Evolutionary conservation across 2,888 invertebrate species (phyloP), one percentile per base, ranked within the genome.

Genomic region (Drosophila longiperda): DNA sequence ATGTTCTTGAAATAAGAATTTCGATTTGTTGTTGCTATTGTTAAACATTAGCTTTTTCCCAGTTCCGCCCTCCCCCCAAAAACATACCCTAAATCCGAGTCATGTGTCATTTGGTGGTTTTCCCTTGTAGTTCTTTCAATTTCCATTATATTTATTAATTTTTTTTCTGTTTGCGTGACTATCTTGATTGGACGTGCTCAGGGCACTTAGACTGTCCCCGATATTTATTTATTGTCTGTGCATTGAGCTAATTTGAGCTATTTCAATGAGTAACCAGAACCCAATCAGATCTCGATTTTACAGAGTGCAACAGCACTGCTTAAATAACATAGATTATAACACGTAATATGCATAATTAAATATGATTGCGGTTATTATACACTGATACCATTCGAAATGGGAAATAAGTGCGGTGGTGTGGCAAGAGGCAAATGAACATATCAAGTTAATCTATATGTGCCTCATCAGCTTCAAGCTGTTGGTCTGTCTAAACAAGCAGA

Each of bases 171-270:
- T 68, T 64, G 72, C 71, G 66, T 74, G 75, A 66, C 84, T 78
- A 59, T 78, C 70, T 61, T 64, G 48, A 59, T 38, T 36, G 61
- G 50, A 78, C 68, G 73, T 55, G 69, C n/a, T 83, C 69, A 72
- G 34, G 62, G 62, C 61, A 72, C 73, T 76, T 68, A 69, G 68
- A 59, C 63, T 62, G 59, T 42, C 34, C 66, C 54, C 73, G 54
- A 70, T 54, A 36, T 26, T 60, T 50, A 33, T 32, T 65, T 50
- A 33, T 32, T 65, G 12, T 48, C 52, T 58, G 54, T 29, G 34
- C 33, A 26, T 38, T 11, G 34, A 23, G 4, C n/a, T 12, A 34
- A n/a, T 32, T 58, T 57, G 26, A 7, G 12, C 36, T 68, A 57
- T 64, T 42, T 11, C 40, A 42, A 20, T 59, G 42, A 23, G 40